phyloP scores from a whole-genome alignment of 2,888 invertebrate species.

The Phalangium opilio region DNA sequence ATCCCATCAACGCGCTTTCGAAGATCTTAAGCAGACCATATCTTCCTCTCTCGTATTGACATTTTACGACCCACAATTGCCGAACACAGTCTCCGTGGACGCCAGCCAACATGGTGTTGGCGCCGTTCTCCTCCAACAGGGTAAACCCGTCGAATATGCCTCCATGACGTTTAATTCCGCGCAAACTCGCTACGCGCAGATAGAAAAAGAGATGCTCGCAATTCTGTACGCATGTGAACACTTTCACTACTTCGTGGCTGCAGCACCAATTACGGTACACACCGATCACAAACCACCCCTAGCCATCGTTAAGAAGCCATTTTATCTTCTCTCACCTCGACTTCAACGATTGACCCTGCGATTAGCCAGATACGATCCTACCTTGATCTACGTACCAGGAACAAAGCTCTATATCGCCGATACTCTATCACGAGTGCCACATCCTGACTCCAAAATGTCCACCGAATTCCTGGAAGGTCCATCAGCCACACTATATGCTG shows the following conservation, averaged over 20 bases:
- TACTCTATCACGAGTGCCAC: constrained; percentile 15
- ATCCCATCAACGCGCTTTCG: constrained; percentile 16
- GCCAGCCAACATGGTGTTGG: constrained; percentile 27
- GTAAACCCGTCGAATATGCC: constrained; percentile 27
- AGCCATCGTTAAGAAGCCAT: constrained; percentile 25
- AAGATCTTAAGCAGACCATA: constrained; percentile 23
- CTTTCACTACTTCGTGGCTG: no score
- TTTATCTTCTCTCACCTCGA: constrained; percentile 27
- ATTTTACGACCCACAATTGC: constrained; percentile 23
- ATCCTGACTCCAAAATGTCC: background rate
- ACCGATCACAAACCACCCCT: constrained; percentile 31
- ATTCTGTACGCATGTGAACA: no score
- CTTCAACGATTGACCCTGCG: constrained; percentile 27
- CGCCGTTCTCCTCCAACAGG: constrained; percentile 24
- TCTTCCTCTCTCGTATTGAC: constrained; percentile 24
- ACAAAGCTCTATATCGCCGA: constrained; percentile 18
- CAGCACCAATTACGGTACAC: constrained; percentile 22
- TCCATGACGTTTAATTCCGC: constrained; percentile 24
- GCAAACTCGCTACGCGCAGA: constrained; percentile 28
- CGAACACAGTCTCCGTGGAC: constrained; percentile 24
- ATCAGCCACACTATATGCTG: background rate
- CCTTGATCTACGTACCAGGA: constrained; percentile 10
- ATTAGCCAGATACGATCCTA: no score
- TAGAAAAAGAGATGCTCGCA: constrained; percentile 32
- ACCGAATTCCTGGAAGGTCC: background rate